A percentile compares a stretch with the other conserved stretches of the same genome.
Evolutionary conservation across 1,140 invertebrate species (phyloP).

Genomic region (Papilio helenus): DNA sequence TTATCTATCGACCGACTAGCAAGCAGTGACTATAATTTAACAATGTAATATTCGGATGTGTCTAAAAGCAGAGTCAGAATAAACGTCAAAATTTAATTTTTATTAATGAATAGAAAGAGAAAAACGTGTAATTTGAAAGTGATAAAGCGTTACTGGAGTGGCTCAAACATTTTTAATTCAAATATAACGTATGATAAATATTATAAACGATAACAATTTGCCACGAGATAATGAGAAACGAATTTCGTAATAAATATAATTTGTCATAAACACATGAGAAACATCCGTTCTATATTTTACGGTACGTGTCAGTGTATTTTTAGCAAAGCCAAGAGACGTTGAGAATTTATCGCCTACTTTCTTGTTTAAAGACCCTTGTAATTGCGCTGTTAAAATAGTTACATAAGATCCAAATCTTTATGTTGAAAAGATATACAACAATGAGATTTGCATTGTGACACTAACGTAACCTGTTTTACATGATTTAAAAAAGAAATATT

Average conservation of each 20-base stretch:
- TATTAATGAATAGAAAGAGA: constrained; percentile 15
- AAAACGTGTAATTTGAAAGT: not conserved
- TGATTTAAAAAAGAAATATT: constrained; percentile 29
- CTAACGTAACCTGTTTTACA: not conserved
- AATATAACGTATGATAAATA: not conserved
- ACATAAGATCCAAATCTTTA: not conserved
- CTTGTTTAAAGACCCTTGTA: constrained; percentile 25
- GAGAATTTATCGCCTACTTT: constrained; percentile 21
- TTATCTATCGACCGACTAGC: too few species aligned
- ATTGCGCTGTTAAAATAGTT: constrained; percentile 9
- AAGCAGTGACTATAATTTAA: too few species aligned
- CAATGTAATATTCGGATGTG: not conserved
- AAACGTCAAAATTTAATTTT: not conserved
- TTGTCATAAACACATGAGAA: constrained; percentile 30
- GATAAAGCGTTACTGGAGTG: not conserved
- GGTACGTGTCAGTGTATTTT: constrained; percentile 13
- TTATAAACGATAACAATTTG: constrained; percentile 28
- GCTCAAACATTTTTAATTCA: constrained; percentile 11
- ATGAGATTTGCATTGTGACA: not conserved
- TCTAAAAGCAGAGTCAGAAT: not conserved
- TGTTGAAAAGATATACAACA: not conserved
- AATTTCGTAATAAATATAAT: constrained; percentile 34
- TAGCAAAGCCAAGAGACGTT: constrained; percentile 1
- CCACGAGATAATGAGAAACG: constrained; percentile 18
- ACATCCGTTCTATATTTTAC: constrained; percentile 32